Evolutionary conservation across 1,140 invertebrate species (phyloP).

Genomic region (Zelostemma sp.): DNA sequence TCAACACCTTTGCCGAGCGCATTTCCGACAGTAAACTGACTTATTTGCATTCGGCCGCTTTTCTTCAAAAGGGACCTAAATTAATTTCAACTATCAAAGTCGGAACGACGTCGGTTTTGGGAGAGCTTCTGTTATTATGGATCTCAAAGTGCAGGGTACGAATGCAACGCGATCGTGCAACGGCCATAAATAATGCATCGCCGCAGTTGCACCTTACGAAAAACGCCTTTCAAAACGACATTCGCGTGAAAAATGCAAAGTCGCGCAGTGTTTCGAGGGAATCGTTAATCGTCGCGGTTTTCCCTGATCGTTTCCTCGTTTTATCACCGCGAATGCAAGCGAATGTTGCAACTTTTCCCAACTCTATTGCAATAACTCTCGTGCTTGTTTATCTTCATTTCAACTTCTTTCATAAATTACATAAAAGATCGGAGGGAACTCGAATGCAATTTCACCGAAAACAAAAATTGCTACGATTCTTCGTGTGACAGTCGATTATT

Average conservation of each 20-base stretch:
- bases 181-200: constrained; percentile 3
- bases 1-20: no score
- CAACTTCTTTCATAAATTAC: not conserved
- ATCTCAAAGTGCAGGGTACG: not conserved
- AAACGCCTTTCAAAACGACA: not conserved
- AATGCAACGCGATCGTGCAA: not conserved
- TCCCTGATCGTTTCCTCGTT: not conserved
- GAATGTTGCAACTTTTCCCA: no score
- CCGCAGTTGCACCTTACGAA: not conserved
- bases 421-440: no score
- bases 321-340: no score
- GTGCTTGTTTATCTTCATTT: no score
- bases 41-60: no score
- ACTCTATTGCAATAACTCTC: no score
- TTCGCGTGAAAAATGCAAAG: not conserved
- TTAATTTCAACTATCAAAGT: not conserved
- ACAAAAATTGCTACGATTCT: not conserved
- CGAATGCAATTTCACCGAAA: no score
- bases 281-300: not conserved
- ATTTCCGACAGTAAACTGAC: no score
- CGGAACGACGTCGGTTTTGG: not conserved
- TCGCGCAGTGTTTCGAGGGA: not conserved
- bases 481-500: not conserved
- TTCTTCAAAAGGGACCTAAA: no score
- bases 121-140: not conserved